Evolutionary conservation across 2,113 vertebrate genomes (phyloP).

Genomic region (Pica pica): DNA sequence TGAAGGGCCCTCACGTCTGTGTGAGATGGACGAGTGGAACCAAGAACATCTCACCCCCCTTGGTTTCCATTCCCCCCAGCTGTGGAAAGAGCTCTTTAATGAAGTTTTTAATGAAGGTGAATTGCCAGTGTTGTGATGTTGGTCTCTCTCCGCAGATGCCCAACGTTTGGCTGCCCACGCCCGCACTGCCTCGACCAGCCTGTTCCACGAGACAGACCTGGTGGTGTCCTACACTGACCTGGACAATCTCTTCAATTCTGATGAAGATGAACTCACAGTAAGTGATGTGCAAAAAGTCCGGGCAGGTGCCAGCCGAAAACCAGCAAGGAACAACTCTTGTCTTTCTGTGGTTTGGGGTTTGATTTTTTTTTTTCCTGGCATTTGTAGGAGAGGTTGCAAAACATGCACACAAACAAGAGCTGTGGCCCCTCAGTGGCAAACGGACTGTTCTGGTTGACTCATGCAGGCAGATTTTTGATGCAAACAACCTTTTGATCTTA

Average conservation of each 20-base stretch:
- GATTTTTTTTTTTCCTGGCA: neutral
- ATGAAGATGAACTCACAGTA: conserved; percentile 94
- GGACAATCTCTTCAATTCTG: conserved; percentile 98
- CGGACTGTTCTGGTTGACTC: neutral
- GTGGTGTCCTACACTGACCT: conserved; percentile 95
- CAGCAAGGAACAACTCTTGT: neutral
- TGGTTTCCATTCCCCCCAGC: neutral
- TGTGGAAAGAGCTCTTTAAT: neutral
- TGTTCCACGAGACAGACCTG: conserved; percentile 93
- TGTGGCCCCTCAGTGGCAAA: neutral
- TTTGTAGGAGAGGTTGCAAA: neutral
- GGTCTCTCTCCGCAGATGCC: conserved; percentile 71
- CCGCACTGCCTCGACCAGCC: conserved; percentile 88
- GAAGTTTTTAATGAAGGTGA: fast-evolving
- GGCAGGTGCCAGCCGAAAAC: neutral
- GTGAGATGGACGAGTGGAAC: neutral
- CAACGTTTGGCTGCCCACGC: conserved; percentile 83
- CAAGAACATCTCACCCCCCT: fast-evolving
- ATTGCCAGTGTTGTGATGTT: neutral
- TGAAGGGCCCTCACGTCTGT: neutral
- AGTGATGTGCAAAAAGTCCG: conserved; percentile 51
- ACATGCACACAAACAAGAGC: neutral
- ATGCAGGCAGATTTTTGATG: neutral
- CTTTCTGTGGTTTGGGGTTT: neutral
- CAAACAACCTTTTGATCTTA: neutral